Evolutionary conservation across 92 coral and sea anemone species (phyloP).

Genomic region (Palythoa caribaeorum): DNA sequence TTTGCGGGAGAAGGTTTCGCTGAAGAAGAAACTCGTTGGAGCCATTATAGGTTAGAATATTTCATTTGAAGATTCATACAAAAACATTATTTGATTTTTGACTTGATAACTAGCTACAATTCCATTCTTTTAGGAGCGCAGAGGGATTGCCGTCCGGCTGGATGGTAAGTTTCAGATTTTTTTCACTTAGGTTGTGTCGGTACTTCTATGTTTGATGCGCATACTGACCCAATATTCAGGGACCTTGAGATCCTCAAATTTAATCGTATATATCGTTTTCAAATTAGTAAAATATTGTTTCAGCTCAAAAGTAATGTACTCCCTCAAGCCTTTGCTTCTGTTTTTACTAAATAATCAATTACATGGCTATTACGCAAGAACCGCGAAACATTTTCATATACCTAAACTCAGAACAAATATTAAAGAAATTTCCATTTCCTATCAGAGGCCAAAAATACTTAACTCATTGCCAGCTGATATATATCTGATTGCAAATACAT

Average conservation of each 20-base stretch:
- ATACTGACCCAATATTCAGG: neutral
- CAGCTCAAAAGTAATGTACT: too few species aligned
- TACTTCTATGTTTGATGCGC: neutral
- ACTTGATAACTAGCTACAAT: neutral
- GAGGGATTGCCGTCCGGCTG: conserved; percentile 79
- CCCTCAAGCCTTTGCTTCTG: too few species aligned
- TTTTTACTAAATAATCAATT: too few species aligned
- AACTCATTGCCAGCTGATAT: neutral
- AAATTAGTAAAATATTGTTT: too few species aligned
- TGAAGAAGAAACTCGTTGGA: conserved; percentile 94
- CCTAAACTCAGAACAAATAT: too few species aligned
- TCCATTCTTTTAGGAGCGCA: conserved; percentile 71
- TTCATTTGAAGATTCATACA: neutral
- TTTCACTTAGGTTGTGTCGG: neutral
- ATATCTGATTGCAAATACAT: too few species aligned
- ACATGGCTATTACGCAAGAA: too few species aligned
- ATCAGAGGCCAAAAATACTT: too few species aligned
- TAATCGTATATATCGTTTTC: too few species aligned
- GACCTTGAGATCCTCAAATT: too few species aligned
- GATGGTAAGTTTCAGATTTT: conserved; percentile 74
- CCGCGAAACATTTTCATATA: too few species aligned
- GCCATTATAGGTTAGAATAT: conserved; percentile 81
- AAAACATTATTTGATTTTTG: neutral
- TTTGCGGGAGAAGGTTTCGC: conserved; percentile 77
- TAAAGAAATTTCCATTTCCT: too few species aligned